These are phyloP conservation scores for Camponotus fellah DNA, from an alignment of 2,888 invertebrate species.

Conservation along the genomic window DNA sequence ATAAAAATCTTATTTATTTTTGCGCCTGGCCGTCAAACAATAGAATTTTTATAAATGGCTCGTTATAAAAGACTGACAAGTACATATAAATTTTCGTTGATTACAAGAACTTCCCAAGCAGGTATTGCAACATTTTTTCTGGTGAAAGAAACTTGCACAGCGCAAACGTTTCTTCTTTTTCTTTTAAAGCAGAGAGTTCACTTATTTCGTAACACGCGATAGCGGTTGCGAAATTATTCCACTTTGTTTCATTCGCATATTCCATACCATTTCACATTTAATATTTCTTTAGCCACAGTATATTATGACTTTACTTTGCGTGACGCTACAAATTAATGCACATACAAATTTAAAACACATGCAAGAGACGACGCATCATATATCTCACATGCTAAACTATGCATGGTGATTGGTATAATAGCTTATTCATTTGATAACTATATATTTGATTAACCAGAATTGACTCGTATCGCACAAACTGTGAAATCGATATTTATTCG, in stretches of 20 bases:
- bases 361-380: background rate
- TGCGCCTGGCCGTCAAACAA: conserved; percentile 49
- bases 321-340: conserved; percentile 39
- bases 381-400: background rate
- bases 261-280: background rate
- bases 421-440: background rate
- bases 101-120: conserved; percentile 56
- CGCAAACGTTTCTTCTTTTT: background rate
- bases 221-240: conserved; percentile 7
- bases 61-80: conserved; percentile 37
- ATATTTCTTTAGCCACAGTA: conserved; percentile 6
- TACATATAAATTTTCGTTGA: conserved; percentile 37
- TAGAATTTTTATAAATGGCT: conserved; percentile 53
- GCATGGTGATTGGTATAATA: background rate
- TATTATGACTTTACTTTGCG: conserved; percentile 34
- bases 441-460: background rate
- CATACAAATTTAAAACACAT: conserved; percentile 24
- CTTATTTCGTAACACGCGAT: conserved; percentile 52
- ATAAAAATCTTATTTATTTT: background rate
- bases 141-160: conserved; percentile 19
- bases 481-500: background rate
- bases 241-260: conserved; percentile 34
- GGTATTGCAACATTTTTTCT: conserved; percentile 34
- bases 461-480: background rate
- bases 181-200: background rate